Evolutionary conservation across 2,797 vertebrate species (phyloP).

Genomic region (Paedocypris micromegethes): DNA sequence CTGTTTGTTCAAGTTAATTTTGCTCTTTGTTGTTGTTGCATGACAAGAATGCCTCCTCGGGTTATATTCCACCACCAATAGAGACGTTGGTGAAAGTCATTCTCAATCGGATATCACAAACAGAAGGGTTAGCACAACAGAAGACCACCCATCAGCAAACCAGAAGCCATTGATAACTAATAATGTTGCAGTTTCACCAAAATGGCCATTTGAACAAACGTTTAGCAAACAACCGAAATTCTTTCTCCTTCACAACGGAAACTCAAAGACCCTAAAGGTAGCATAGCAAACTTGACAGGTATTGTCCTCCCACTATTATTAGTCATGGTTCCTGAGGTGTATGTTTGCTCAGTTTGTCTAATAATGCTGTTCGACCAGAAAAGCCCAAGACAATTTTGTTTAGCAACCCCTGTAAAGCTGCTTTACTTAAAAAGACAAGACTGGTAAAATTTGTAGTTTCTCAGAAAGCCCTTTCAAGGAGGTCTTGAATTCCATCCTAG

Average conservation of each 20-base stretch:
- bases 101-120: conserved; percentile 69
- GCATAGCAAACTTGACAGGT: conserved; percentile 28
- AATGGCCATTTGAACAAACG: conserved; percentile 15
- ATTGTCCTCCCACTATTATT: conserved; percentile 25
- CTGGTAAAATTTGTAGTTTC: neutral
- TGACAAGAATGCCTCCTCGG: neutral
- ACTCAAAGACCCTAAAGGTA: conserved; percentile 21
- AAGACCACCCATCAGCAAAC: conserved; percentile 28
- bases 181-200: conserved; percentile 18
- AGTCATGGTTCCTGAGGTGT: conserved; percentile 12
- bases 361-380: conserved; percentile 7
- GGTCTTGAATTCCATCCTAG: too few relatives aligned
- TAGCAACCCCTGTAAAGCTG: neutral
- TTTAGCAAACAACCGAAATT: conserved; percentile 31
- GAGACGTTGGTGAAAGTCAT: conserved; percentile 57
- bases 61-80: conserved; percentile 6
- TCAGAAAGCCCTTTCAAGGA: too few relatives aligned
- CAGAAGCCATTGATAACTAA: conserved; percentile 29
- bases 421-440: conserved; percentile 1
- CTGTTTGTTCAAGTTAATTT: conserved; percentile 15
- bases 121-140: conserved; percentile 47
- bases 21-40: conserved; percentile 7
- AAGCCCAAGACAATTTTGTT: neutral
- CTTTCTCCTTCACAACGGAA: conserved; percentile 19
- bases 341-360: conserved; percentile 8